These are phyloP conservation scores for Tuberolachnus salignus DNA, from an alignment of 2,888 invertebrate genomes.

Conservation along the genomic window DNA sequence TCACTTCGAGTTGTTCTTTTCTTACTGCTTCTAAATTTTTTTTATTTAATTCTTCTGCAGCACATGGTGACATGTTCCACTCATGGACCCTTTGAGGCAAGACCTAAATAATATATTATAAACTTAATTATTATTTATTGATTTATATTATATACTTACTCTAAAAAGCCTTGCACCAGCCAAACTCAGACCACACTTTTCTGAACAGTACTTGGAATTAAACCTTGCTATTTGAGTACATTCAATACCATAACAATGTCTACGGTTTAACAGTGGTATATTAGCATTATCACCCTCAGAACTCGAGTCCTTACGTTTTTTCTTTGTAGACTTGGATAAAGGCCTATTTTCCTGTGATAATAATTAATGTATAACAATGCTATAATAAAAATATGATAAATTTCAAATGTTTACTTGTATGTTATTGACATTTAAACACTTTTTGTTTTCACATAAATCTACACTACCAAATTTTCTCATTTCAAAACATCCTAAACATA, in stretches of 20 bases:
- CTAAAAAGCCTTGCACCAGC: slow-evolving; percentile 85
- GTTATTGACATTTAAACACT: slow-evolving; percentile 58
- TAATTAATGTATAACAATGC: neutral
- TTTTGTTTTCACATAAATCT: slow-evolving; percentile 58
- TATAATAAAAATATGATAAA: slow-evolving; percentile 19
- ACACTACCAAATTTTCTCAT: slow-evolving; percentile 66
- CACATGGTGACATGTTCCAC: slow-evolving; percentile 86
- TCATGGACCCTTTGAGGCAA: slow-evolving; percentile 89
- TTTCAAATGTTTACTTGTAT: slow-evolving; percentile 32
- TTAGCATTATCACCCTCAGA: slow-evolving; percentile 58
- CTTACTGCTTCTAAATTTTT: slow-evolving; percentile 77
- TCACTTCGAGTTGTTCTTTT: slow-evolving; percentile 78
- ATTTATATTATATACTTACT: slow-evolving; percentile 63
- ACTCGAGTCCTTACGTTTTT: slow-evolving; percentile 60
- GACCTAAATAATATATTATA: slow-evolving; percentile 65
- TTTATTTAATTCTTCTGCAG: slow-evolving; percentile 83
- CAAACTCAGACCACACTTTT: slow-evolving; percentile 87
- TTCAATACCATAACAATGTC: slow-evolving; percentile 91
- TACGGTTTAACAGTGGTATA: slow-evolving; percentile 58
- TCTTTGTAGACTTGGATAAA: slow-evolving; percentile 57
- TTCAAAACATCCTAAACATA: slow-evolving; percentile 71
- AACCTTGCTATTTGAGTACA: slow-evolving; percentile 79
- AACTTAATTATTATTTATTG: neutral
- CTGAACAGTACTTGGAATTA: slow-evolving; percentile 91
- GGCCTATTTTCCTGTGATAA: slow-evolving; percentile 25